These are phyloP conservation scores for Medauroidea extradentata DNA, from an alignment of 1,140 invertebrate species.

Conservation along the genomic window DNA sequence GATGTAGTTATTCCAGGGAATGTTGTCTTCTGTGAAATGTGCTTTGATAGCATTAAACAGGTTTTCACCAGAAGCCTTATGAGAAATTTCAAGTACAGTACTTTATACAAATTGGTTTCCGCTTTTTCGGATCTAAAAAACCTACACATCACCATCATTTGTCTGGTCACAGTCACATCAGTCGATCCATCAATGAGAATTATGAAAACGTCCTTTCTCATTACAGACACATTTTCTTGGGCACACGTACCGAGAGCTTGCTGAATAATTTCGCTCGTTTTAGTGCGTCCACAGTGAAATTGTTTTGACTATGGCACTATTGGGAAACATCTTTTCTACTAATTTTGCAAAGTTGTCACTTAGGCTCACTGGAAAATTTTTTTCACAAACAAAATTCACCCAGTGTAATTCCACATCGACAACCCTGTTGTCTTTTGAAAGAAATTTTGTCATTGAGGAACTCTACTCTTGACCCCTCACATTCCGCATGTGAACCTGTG, in stretches of 20 bases:
- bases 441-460: neutral
- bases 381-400: neutral
- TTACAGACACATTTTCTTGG: neutral
- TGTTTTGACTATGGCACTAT: neutral
- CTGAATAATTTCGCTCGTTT: neutral
- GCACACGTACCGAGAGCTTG: neutral
- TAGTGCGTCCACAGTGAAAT: neutral
- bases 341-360: neutral
- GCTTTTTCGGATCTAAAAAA: too few relatives aligned
- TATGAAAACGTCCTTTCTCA: neutral
- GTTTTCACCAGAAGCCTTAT: neutral
- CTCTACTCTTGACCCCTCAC: neutral
- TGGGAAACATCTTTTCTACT: neutral
- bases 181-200: neutral
- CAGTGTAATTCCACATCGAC: neutral
- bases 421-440: neutral
- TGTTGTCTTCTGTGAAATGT: conserved; percentile 3
- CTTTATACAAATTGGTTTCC: too few relatives aligned
- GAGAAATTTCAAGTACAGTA: neutral
- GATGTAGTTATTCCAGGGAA: conserved; percentile 9
- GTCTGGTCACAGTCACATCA: neutral
- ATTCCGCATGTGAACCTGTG: neutral
- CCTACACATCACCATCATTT: neutral
- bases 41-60: neutral
- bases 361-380: neutral